Evolutionary conservation across 2,888 invertebrate species (phyloP), one percentile per base, ranked within the genome.

Genomic region (Neelides folsomi): DNA sequence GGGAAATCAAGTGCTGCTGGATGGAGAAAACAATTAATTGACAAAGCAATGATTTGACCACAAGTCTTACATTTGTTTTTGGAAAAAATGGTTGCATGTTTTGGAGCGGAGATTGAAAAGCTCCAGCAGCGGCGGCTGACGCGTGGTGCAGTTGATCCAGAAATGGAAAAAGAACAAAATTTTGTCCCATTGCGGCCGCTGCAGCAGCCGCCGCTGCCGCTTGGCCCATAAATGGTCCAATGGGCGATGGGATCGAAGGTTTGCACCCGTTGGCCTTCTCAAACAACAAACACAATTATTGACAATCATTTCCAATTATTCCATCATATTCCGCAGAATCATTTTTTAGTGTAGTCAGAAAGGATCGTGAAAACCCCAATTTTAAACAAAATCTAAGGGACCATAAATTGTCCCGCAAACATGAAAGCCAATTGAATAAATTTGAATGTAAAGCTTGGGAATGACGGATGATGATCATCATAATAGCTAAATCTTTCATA

Each of bases 1-100:
- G 73, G 48, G 75, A 76, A 58, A 78, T 73, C 72, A 77, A 73
- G 76, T 77, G 67, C 49, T 49, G 47, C 49, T 51, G 13, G 20
- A 55, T 40, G 13, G 34, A 46, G 48, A 47, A 49, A 47, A 40
- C 39, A 4, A 9, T 27, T 13, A 43, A 49, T 49, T 13, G n/a
- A 41, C 8, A n/a, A n/a, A n/a, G n/a, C n/a, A n/a, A n/a, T n/a
- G n/a, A n/a, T n/a, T n/a, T n/a, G n/a, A n/a, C n/a, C n/a, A 27
- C 7, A 7, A 27, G 7, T 27, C 59, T 59, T 56, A 64, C 64
- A 57, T 60, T 60, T 53, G 62, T 64, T 47, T 64, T 64, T 34
- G 59, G 62, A 38, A 63, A 49, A 51, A 62, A 64, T 9, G 64
- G 64, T 45, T 64, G 64, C 62, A 64, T 64, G 37, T 57, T 58